Base-by-base conservation (phyloP, 2,888 invertebrate species). In the Cryptocephalus moraei region DNA sequence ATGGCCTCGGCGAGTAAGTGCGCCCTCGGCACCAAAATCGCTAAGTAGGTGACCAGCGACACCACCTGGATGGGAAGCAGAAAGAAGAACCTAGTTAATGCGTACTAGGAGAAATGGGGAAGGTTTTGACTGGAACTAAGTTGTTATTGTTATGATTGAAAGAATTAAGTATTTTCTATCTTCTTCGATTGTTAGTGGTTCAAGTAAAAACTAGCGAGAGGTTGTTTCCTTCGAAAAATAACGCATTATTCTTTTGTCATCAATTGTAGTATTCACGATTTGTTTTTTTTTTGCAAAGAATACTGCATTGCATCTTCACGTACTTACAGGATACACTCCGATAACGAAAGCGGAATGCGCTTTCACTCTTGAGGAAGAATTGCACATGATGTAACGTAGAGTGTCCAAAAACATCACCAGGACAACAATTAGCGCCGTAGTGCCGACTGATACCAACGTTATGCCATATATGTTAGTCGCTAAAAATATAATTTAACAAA, bases 1-100 rank as follows among this genome's bases (percentile, higher is more conserved):
- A 83, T 66, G 0, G 82, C 82, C 66, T 86, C 85, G 3, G 81
- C 76, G 48, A 84, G 64, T 41, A 85, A 67, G 54, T 82, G 78
- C n/a, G 81, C 76, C 57, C 82, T 69, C 0, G 82, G 82, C 45
- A 81, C 74, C 44, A 81, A 61, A 42, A 78, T 73, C 8, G 78
- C 75, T 51, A 80, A 69, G 60, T 76, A 77, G 4, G 77, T 76
- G 22, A 76, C 73, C 45, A 76, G 59, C 43, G 79, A 75, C 33
- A 81, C 77, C 44, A 81, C 74, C 82, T 82, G 70, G 12, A 33
- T 32, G 9, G 22, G 8, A 8, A 12, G 4, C 32, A 39, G 6
- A 9, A n/a, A 9, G 6, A 14, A 1, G 39, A 13, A 22, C 8
- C 9, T 11, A 33, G 14, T 22, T 11, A 22, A n/a, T 42, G 11